Percentiles rank a stretch among this genome's conserved stretches.
phyloP scores from a whole-genome alignment of 2,797 vertebrate genomes.

The Sebastes taczanowskii region DNA sequence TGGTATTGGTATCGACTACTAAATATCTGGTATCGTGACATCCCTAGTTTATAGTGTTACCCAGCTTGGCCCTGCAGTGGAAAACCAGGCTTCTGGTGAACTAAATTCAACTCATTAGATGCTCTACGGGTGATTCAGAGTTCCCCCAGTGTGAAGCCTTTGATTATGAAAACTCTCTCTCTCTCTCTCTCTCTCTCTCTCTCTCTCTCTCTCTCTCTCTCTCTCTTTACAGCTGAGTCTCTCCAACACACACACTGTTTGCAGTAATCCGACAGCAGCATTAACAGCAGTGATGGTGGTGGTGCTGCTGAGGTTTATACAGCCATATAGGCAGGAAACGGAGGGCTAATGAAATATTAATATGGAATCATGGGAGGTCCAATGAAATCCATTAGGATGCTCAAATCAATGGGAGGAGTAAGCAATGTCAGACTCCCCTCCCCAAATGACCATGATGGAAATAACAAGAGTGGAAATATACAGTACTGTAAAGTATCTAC shows the following conservation, averaged over 20 bases:
- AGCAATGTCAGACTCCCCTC: too few relatives aligned
- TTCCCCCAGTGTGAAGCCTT: constrained; percentile 11
- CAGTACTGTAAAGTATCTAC: too few relatives aligned
- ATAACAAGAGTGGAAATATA: too few relatives aligned
- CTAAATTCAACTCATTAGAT: constrained; percentile 30
- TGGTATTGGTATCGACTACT: neutral
- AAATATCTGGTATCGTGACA: neutral
- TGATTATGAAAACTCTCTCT: constrained; percentile 25
- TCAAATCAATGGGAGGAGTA: constrained; percentile 56
- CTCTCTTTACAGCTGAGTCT: neutral
- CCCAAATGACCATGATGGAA: too few relatives aligned
- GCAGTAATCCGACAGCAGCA: constrained; percentile 37
- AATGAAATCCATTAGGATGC: constrained; percentile 66
- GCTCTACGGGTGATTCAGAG: constrained; percentile 1
- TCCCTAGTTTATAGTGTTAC: too few relatives aligned
- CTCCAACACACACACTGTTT: neutral
- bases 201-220: neutral
- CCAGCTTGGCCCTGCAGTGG: neutral
- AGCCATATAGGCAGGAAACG: constrained; percentile 58
- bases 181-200: neutral
- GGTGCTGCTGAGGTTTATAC: constrained; percentile 29
- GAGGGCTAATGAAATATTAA: constrained; percentile 76
- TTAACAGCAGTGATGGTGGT: neutral
- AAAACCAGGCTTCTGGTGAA: neutral
- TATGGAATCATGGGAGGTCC: constrained; percentile 61